phyloP scores from a whole-genome alignment of 2,888 invertebrate genomes.

The Ischnura elegans region DNA sequence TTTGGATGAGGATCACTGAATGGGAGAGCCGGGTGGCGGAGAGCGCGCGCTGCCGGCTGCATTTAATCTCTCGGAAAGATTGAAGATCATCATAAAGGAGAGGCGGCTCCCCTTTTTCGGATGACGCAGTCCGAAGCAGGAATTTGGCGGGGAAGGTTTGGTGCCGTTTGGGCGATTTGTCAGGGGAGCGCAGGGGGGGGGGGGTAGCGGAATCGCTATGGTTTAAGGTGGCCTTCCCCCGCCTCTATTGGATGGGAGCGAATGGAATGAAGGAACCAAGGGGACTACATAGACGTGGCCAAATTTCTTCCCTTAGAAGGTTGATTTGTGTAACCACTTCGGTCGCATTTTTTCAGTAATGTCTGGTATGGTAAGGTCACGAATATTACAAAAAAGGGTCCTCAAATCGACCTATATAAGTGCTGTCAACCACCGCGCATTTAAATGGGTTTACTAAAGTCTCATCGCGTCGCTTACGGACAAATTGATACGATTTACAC shows the following conservation, averaged over 20 bases:
- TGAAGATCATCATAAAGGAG: conserved; percentile 20
- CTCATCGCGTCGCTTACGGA: too few species aligned
- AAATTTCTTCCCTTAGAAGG: too few species aligned
- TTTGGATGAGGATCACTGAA: background rate
- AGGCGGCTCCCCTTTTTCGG: background rate
- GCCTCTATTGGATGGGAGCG: background rate
- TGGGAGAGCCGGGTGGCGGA: background rate
- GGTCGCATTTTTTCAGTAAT: too few species aligned
- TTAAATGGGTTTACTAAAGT: too few species aligned
- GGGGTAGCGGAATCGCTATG: background rate
- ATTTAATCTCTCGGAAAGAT: conserved; percentile 31
- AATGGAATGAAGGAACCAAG: background rate
- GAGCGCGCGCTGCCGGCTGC: background rate
- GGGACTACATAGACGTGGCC: too few species aligned
- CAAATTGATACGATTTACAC: too few species aligned
- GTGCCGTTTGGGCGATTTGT: background rate
- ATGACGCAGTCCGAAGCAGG: background rate
- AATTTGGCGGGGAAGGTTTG: background rate
- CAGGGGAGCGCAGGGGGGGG: too few species aligned
- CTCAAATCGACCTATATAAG: too few species aligned
- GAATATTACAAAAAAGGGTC: too few species aligned
- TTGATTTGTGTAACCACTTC: too few species aligned
- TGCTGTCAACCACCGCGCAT: too few species aligned
- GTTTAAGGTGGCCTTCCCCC: background rate
- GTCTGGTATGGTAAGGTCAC: too few species aligned